A percentile compares a stretch with the other conserved stretches of the same genome.
phyloP scores from a whole-genome alignment of 2,113 vertebrate species.

The Siniperca knerii region DNA sequence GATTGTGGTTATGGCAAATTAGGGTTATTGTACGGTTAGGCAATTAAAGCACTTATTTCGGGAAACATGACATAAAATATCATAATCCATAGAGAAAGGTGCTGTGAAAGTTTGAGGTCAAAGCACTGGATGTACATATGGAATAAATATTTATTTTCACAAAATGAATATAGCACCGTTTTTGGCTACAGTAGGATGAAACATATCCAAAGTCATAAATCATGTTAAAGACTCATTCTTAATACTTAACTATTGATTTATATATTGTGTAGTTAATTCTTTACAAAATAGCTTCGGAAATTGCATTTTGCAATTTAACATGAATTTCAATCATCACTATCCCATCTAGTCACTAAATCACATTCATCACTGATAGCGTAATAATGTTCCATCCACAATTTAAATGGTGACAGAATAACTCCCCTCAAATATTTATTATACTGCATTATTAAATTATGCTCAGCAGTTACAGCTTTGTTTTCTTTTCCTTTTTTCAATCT shows the following conservation, averaged over 20 bases:
- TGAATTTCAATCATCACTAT: conserved; percentile 56
- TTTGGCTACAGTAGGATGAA: conserved; percentile 18
- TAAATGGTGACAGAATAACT: conserved; percentile 69
- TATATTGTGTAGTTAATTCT: conserved; percentile 39
- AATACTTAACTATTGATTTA: conserved; percentile 41
- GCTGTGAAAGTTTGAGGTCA: neutral
- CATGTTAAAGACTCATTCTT: conserved; percentile 32
- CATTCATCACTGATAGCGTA: conserved; percentile 58
- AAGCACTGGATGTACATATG: neutral
- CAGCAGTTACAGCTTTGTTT: conserved; percentile 67
- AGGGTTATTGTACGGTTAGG: too few species aligned
- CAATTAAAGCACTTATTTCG: too few species aligned
- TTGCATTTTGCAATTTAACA: conserved; percentile 59
- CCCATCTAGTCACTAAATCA: conserved; percentile 48
- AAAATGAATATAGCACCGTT: conserved; percentile 15
- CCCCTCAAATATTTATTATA: conserved; percentile 73
- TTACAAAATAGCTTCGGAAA: conserved; percentile 54
- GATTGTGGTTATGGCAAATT: too few species aligned
- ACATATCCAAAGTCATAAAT: conserved; percentile 40
- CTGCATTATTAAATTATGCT: conserved; percentile 73
- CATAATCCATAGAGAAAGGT: neutral
- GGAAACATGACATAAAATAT: too few species aligned
- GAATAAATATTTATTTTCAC: conserved; percentile 5
- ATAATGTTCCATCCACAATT: conserved; percentile 65
- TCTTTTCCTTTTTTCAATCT: conserved; percentile 46